These are phyloP conservation scores for Oreotrochilus melanogaster DNA, from an alignment of 2,113 vertebrate genomes.

Conservation along the genomic window DNA sequence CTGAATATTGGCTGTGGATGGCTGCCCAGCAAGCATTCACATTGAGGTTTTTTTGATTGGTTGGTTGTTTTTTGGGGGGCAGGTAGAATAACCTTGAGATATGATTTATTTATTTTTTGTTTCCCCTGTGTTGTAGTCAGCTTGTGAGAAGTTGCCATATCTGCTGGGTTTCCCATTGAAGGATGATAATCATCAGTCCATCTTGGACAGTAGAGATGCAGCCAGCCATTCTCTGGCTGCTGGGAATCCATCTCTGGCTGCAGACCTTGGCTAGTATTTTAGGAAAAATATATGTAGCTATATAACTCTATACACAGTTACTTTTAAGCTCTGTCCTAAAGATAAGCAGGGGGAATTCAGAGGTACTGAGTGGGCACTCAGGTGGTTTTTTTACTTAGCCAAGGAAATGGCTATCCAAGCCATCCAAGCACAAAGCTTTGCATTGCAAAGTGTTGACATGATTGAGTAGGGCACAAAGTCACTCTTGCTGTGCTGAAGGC, in stretches of 20 bases:
- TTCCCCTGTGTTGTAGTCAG: not conserved
- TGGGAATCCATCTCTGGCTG: not conserved
- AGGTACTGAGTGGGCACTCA: not conserved
- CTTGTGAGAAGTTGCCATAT: not conserved
- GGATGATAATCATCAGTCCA: not conserved
- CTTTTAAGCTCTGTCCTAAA: not conserved
- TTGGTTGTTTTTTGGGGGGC: not conserved
- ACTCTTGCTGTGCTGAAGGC: not conserved
- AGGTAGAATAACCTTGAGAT: not conserved
- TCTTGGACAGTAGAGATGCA: not conserved
- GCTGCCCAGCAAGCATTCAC: not conserved
- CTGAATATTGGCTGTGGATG: not conserved
- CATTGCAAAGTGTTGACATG: not conserved
- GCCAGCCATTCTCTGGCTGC: not conserved
- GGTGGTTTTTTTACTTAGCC: not conserved
- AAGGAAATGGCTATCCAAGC: fast-evolving
- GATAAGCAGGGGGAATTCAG: not conserved
- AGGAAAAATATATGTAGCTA: not conserved
- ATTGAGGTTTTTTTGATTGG: fast-evolving
- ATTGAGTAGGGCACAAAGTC: not conserved
- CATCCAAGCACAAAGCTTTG: not conserved
- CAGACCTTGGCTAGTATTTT: not conserved
- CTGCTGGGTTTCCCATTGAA: fast-evolving
- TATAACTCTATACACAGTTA: not conserved
- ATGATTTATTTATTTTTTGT: not conserved